These are phyloP conservation scores for Eudyptes chrysolophus DNA, from an alignment of 2,113 vertebrate genomes.

Conservation along the genomic window DNA sequence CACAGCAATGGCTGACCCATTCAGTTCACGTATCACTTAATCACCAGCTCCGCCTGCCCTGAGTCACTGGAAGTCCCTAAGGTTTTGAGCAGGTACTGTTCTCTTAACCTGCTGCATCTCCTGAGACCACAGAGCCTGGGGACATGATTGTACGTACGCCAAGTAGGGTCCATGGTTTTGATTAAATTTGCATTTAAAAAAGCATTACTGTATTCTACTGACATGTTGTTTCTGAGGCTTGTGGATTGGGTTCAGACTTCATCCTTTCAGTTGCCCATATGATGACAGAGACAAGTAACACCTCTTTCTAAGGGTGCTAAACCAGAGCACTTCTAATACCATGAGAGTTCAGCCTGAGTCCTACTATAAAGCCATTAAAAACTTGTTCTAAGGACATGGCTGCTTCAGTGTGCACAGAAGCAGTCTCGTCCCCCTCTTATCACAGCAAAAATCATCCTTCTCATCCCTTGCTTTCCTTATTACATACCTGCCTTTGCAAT, in stretches of 20 bases:
- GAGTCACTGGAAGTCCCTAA: neutral
- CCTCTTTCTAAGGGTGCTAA: neutral
- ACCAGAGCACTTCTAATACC: neutral
- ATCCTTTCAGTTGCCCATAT: neutral
- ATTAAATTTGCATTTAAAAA: neutral
- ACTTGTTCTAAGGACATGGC: neutral
- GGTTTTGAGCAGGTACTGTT: neutral
- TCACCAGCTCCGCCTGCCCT: neutral
- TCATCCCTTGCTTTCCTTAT: neutral
- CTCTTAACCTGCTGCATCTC: neutral
- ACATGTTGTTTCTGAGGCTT: neutral
- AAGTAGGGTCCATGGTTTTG: neutral
- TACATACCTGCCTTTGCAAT: neutral
- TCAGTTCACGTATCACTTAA: neutral
- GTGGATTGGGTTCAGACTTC: neutral
- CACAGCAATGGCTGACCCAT: neutral
- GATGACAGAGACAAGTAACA: neutral
- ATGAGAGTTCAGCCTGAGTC: neutral
- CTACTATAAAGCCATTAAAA: neutral
- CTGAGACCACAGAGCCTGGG: neutral
- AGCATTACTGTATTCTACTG: neutral
- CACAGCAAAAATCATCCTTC: neutral
- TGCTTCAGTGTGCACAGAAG: neutral
- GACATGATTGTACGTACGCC: accelerated
- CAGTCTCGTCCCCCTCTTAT: neutral